Evolutionary conservation across 2,113 vertebrate genomes (phyloP).

Genomic region (Pelusios castaneus): DNA sequence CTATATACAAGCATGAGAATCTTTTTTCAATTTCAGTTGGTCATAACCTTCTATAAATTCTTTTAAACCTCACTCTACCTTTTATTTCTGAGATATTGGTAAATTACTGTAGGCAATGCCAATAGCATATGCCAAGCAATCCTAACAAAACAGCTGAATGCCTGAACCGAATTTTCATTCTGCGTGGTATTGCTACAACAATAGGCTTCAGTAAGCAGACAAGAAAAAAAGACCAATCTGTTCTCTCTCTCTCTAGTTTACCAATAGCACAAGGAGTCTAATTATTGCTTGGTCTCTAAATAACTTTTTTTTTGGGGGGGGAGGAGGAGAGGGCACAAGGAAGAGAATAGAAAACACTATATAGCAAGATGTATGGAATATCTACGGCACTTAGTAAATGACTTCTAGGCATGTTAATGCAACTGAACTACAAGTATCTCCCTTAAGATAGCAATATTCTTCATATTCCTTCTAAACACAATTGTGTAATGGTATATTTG

Average conservation of each 20-base stretch:
- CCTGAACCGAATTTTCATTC: not conserved
- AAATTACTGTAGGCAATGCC: not conserved
- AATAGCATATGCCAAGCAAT: not conserved
- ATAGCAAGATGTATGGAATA: not conserved
- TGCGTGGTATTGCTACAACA: not conserved
- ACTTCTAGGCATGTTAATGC: conserved; percentile 12
- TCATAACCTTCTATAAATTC: not conserved
- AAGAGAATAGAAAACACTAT: not conserved
- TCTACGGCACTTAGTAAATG: conserved; percentile 17
- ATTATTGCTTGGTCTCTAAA: not conserved
- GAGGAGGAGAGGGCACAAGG: too few relatives aligned
- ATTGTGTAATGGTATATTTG: conserved; percentile 26
- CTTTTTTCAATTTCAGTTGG: not conserved
- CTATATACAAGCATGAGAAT: not conserved
- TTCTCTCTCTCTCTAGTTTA: not conserved
- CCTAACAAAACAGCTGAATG: not conserved
- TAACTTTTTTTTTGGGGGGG: not conserved
- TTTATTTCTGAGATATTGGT: not conserved
- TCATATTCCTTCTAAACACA: conserved; percentile 22
- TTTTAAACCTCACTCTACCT: not conserved
- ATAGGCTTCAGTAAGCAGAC: not conserved
- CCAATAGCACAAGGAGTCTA: not conserved
- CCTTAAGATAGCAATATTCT: not conserved
- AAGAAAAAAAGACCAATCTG: not conserved
- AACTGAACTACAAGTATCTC: not conserved